A percentile compares a stretch with the other conserved stretches of the same genome.
Evolutionary conservation across 2,888 invertebrate species (phyloP).

Genomic region (Mimumesa dahlbomi): DNA sequence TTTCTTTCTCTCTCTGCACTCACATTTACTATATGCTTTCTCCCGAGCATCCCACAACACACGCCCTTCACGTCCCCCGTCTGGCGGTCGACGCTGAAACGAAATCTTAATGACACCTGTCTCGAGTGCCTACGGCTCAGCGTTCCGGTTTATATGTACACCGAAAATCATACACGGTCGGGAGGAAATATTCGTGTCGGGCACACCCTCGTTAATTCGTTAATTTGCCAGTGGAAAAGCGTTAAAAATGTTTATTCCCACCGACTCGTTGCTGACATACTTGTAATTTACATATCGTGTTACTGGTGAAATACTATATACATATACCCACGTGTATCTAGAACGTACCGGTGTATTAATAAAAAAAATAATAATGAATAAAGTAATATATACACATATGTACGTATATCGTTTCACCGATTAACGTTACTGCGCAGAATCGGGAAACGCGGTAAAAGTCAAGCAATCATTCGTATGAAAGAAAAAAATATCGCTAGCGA

Average conservation of each 20-base stretch:
- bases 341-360: not conserved
- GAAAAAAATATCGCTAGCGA: too few relatives aligned
- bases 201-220: slow-evolving; percentile 44
- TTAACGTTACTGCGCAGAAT: too few relatives aligned
- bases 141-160: slow-evolving; percentile 39
- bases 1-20: not conserved
- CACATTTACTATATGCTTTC: slow-evolving; percentile 33
- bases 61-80: slow-evolving; percentile 46
- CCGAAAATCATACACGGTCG: slow-evolving; percentile 42
- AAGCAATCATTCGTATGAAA: too few relatives aligned
- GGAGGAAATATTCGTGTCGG: slow-evolving; percentile 16
- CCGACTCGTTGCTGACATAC: not conserved
- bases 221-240: slow-evolving; percentile 14
- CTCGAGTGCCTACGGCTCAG: slow-evolving; percentile 43
- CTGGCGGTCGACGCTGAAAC: slow-evolving; percentile 54
- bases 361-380: not conserved
- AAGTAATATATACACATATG: too few relatives aligned
- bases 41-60: slow-evolving; percentile 41
- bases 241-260: slow-evolving; percentile 1
- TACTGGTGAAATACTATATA: too few relatives aligned
- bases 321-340: not conserved
- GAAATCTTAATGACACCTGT: slow-evolving; percentile 68
- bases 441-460: too few relatives aligned
- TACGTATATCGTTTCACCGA: too few relatives aligned
- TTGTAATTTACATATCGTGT: too few relatives aligned